These are phyloP conservation scores for Mactra quadrangularis DNA, from an alignment of 1,140 invertebrate genomes.

Conservation along the genomic window DNA sequence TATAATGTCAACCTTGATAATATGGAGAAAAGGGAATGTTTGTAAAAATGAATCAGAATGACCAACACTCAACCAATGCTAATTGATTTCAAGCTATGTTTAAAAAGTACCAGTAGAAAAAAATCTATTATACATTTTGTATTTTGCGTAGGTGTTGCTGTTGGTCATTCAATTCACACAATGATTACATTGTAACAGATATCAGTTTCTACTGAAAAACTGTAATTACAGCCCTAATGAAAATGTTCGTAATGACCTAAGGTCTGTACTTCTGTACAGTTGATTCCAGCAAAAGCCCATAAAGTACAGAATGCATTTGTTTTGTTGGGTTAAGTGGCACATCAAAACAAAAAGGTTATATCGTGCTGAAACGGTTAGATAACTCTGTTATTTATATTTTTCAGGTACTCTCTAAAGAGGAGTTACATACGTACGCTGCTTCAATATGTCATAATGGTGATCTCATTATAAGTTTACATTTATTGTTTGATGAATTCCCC, in stretches of 20 bases:
- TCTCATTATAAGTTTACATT: constrained; percentile 88
- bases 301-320: background rate
- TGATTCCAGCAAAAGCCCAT: background rate
- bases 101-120: too few species aligned
- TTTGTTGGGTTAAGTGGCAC: background rate
- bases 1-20: too few species aligned
- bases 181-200: too few species aligned
- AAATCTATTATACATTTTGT: too few species aligned
- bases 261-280: too few species aligned
- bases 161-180: too few species aligned
- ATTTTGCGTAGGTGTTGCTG: too few species aligned
- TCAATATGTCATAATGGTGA: constrained; percentile 92
- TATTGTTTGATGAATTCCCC: constrained; percentile 88
- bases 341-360: background rate
- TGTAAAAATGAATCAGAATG: too few species aligned
- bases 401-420: constrained; percentile 87
- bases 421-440: constrained; percentile 90
- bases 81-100: too few species aligned
- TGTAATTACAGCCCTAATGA: background rate
- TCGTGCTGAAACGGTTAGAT: background rate
- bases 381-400: constrained; percentile 13
- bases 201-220: background rate
- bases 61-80: too few species aligned
- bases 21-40: too few species aligned
- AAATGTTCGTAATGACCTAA: background rate